Evolutionary conservation across 2,888 invertebrate genomes (phyloP), one percentile per base, ranked within the genome.

Genomic region (Cecidostiba fungosa): DNA sequence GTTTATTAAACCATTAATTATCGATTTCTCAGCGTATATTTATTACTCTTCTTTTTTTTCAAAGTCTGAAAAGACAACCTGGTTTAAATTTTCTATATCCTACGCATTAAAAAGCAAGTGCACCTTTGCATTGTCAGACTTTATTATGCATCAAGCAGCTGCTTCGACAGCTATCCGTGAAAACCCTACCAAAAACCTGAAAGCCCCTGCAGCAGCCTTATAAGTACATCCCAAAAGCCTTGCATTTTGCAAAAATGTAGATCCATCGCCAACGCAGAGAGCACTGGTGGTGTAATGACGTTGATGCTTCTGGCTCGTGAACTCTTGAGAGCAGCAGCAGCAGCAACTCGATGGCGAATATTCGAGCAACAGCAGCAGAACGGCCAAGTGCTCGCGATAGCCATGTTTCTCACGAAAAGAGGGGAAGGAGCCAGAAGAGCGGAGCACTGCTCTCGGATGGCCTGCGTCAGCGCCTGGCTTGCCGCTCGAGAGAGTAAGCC

Each of bases 291-390:
- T n/a, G 23, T 23, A 59, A 59, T 23, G 54, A 6, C 54, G 54
- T 59, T 23, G 54, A 59, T 59, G 23, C 54, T 59, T 59, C 54
- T 59, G 54, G 54, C 54, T 59, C 54, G 54, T 59, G 54, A 59
- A 59, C 54, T 59, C 54, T 59, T 59, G 23, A 66, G 66, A 66
- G 66, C 16, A 47, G 76, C 43, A 76, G 76, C 43, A 76, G 54
- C 36, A 77, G 59, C 26, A 29, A 23, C 76, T 50, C 54, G n/a
- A 19, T 36, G 32, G 47, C 50, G 47, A 36, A 62, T 77, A 77
- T 36, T 39, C 77, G 77, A 77, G 77, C 76, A 77, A 32, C n/a
- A 66, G 66, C 66, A 66, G 32, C 59, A 77, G 59, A n/a, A n/a
- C 77, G 43, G 76, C 54, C 66, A 66, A 54, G 74, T 54, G 36